A percentile compares a stretch with the other conserved stretches of the same genome.
Evolutionary conservation across 2,888 invertebrate species (phyloP).

Genomic region (Omphaloscelis lunosa): DNA sequence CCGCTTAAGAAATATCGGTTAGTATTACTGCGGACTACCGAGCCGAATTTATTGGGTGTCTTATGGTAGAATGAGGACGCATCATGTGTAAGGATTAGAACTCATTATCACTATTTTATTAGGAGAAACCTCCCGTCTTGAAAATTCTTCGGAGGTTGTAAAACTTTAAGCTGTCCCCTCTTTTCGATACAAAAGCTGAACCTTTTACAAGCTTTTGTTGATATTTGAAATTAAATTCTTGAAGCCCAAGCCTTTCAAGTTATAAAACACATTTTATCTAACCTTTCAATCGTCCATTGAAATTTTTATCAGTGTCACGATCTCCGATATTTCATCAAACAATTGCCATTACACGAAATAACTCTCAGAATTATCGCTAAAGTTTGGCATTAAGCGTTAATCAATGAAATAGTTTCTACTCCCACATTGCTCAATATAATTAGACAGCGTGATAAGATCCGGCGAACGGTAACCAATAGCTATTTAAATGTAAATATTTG

Average conservation of each 20-base stretch:
- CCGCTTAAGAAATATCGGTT: constrained; percentile 70
- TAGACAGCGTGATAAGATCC: constrained; percentile 66
- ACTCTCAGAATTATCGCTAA: constrained; percentile 56
- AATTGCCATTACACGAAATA: constrained; percentile 60
- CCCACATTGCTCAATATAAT: constrained; percentile 68
- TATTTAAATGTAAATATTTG: constrained; percentile 70
- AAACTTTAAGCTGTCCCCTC: constrained; percentile 26
- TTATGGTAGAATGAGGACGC: constrained; percentile 55
- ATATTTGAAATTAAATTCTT: constrained; percentile 38
- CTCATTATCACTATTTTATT: constrained; percentile 50
- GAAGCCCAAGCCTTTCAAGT: constrained; percentile 22
- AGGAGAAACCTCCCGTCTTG: constrained; percentile 47
- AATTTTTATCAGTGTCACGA: constrained; percentile 52
- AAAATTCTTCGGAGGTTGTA: constrained; percentile 30
- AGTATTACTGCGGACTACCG: constrained; percentile 62
- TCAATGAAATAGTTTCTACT: constrained; percentile 65
- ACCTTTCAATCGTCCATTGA: constrained; percentile 33
- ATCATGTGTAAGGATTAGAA: constrained; percentile 47
- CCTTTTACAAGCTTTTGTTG: constrained; percentile 23
- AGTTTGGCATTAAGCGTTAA: constrained; percentile 61
- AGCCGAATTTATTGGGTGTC: constrained; percentile 63
- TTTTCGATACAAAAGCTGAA: constrained; percentile 12
- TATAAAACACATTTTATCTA: constrained; percentile 29
- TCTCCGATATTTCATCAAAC: constrained; percentile 59
- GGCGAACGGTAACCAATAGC: constrained; percentile 64